These are phyloP conservation scores for Phrynocephalus guinanensis DNA, from an alignment of 2,797 vertebrate species.

Conservation along the genomic window DNA sequence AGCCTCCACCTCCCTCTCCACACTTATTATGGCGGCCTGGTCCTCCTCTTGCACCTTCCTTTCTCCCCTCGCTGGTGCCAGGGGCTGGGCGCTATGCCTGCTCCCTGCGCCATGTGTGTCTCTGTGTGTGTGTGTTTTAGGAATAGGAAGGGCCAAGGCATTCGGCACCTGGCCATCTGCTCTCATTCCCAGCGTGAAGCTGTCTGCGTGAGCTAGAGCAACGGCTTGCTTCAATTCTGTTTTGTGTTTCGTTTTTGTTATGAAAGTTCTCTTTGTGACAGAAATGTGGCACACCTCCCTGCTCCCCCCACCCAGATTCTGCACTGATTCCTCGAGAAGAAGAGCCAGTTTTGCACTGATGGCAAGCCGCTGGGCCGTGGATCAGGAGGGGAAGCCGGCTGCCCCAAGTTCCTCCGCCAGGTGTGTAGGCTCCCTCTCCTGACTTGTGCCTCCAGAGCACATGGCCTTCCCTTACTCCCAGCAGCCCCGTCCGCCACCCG, in stretches of 20 bases:
- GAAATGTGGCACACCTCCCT: constrained; percentile 4
- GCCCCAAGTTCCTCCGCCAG: neutral
- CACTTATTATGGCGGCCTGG: no score
- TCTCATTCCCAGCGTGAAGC: neutral
- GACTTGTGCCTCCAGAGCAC: constrained; percentile 46
- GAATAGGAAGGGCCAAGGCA: neutral
- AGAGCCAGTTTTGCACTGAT: neutral
- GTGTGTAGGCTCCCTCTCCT: constrained; percentile 35
- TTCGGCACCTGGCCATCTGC: no score
- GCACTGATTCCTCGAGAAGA: constrained; percentile 3
- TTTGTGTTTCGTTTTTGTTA: neutral
- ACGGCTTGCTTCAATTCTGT: neutral
- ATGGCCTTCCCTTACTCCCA: constrained; percentile 31
- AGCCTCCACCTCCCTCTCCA: no score
- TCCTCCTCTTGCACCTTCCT: no score
- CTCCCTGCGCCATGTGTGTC: neutral
- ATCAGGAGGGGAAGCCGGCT: neutral
- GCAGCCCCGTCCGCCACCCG: no score
- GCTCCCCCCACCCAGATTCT: neutral
- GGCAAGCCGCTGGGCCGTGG: neutral
- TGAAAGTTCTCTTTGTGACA: neutral
- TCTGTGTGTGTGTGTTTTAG: neutral
- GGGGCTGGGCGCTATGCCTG: no score
- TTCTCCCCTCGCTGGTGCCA: no score
- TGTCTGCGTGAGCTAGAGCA: neutral